Evolutionary conservation across 2,888 invertebrate species (phyloP).

Genomic region (Halictus ligatus): DNA sequence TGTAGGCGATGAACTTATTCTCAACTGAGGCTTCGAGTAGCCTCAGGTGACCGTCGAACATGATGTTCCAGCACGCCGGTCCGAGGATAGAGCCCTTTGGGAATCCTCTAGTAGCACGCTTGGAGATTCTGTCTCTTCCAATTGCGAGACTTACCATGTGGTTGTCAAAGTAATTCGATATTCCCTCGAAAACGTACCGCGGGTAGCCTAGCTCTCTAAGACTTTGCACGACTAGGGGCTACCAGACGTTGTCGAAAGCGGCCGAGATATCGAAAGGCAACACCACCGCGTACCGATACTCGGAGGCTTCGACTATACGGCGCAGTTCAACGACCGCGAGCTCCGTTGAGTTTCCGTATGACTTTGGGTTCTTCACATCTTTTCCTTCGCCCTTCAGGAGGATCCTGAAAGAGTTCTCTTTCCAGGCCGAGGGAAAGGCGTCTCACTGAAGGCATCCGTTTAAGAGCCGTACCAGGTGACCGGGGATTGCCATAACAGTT

Average conservation of each 20-base stretch:
- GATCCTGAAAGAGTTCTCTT: not conserved
- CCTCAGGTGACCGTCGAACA: not conserved
- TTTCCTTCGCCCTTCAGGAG: conserved; percentile 7
- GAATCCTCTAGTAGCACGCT: not conserved
- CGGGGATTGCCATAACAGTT: too few relatives aligned
- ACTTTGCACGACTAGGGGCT: too few relatives aligned
- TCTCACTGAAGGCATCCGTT: too few relatives aligned
- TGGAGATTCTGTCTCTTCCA: not conserved
- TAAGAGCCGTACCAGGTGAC: too few relatives aligned
- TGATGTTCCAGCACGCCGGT: not conserved
- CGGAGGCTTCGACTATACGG: too few relatives aligned
- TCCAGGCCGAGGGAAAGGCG: too few relatives aligned
- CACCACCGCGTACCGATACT: too few relatives aligned
- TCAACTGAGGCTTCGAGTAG: not conserved
- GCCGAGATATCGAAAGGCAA: too few relatives aligned
- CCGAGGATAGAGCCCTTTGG: not conserved
- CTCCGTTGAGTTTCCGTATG: not conserved
- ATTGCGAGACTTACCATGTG: not conserved
- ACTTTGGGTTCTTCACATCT: not conserved
- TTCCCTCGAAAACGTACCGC: not conserved
- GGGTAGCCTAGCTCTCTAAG: too few relatives aligned
- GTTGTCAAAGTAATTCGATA: not conserved
- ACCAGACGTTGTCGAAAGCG: too few relatives aligned
- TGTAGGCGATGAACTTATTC: not conserved
- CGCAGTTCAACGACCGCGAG: too few relatives aligned